A percentile compares a stretch with the other conserved stretches of the same genome.
These are phyloP conservation scores for Ethmia dodecea DNA, from an alignment of 2,888 invertebrate species.

Conservation along the genomic window DNA sequence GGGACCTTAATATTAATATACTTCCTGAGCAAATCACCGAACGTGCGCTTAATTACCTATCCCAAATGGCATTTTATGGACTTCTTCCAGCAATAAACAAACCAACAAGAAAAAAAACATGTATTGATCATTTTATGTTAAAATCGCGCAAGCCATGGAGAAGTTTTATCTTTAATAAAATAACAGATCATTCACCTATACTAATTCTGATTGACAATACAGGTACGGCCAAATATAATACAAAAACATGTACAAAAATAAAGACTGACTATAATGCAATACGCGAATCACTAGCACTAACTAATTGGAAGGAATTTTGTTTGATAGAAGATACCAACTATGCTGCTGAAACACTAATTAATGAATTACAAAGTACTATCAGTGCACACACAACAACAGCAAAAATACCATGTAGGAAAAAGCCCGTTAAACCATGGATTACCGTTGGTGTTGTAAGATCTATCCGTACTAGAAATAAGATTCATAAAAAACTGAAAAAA, in stretches of 20 bases:
- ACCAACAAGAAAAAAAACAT: neutral
- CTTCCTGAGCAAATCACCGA: neutral
- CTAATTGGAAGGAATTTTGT: too few relatives aligned
- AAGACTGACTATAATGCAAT: too few relatives aligned
- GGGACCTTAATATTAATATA: neutral
- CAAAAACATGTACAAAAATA: too few relatives aligned
- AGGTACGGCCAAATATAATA: neutral
- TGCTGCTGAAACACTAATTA: too few relatives aligned
- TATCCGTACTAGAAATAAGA: neutral
- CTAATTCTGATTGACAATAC: neutral
- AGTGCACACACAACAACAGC: too few relatives aligned
- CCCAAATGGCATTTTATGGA: neutral
- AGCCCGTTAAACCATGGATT: conserved; percentile 2
- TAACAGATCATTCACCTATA: neutral
- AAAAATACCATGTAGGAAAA: too few relatives aligned
- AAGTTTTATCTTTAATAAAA: neutral
- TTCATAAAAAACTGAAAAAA: neutral
- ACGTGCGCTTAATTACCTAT: neutral
- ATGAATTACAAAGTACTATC: too few relatives aligned
- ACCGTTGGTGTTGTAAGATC: neutral
- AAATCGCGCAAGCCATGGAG: neutral
- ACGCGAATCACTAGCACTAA: too few relatives aligned
- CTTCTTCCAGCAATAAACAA: neutral
- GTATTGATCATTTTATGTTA: neutral
- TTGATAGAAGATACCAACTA: too few relatives aligned